These are phyloP conservation scores for Sebastes alutus DNA, from an alignment of 2,797 vertebrate species.

Conservation along the genomic window DNA sequence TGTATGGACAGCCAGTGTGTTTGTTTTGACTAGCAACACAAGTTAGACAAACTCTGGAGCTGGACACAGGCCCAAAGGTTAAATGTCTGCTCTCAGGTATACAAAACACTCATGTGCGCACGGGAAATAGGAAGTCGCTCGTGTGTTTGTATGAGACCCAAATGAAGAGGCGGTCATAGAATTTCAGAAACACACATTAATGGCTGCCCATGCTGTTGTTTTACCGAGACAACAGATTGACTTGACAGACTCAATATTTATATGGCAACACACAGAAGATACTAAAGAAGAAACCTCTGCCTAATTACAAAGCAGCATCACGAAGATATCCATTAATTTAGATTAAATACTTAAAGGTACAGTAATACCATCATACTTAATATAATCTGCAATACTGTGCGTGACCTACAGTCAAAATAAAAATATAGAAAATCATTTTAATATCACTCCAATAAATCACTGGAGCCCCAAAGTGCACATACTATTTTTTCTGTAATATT, in stretches of 20 bases:
- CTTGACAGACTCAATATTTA: conserved; percentile 18
- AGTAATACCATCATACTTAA: conserved; percentile 16
- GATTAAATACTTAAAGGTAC: conserved; percentile 16
- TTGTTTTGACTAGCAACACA: conserved; percentile 67
- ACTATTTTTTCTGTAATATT: conserved; percentile 73
- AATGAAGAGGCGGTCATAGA: conserved; percentile 23
- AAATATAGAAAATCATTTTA: conserved; percentile 68
- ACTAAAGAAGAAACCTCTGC: not conserved
- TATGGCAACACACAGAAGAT: not conserved
- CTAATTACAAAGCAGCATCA: not conserved
- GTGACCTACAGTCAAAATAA: conserved; percentile 43
- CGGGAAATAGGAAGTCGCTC: conserved; percentile 20
- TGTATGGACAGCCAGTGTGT: conserved; percentile 42
- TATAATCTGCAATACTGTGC: conserved; percentile 18
- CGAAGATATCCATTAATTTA: not conserved
- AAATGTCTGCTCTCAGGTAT: conserved; percentile 31
- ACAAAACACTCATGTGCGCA: conserved; percentile 12
- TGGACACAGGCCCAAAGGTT: conserved; percentile 35
- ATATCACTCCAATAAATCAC: conserved; percentile 76
- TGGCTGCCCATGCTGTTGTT: conserved; percentile 11
- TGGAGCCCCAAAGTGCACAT: conserved; percentile 60
- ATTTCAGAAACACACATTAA: conserved; percentile 41
- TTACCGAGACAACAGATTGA: conserved; percentile 26
- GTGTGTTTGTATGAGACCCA: conserved; percentile 4
- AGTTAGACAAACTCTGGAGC: conserved; percentile 17